Conservation (phyloP, 2,888 invertebrate species). For the Nephrotoma flavescens region DNA sequence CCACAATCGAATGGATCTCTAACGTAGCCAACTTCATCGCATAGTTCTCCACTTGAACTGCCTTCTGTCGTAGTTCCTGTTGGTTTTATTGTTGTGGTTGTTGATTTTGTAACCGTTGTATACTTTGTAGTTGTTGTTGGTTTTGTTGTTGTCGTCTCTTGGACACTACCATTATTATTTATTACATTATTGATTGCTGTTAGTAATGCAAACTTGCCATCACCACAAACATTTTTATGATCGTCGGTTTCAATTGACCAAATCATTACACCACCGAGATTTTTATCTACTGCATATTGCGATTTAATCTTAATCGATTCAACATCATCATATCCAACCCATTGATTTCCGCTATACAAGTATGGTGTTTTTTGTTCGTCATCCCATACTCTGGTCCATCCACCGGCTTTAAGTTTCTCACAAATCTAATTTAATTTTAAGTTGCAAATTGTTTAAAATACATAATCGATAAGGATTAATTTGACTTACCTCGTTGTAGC, state of each 20-base stretch:
- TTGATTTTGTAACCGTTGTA: not conserved
- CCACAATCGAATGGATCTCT: slow-evolving; percentile 55
- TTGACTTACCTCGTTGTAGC: slow-evolving; percentile 36
- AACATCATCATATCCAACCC: slow-evolving; percentile 31
- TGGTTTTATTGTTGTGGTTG: slow-evolving; percentile 2
- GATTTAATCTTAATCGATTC: slow-evolving; percentile 24
- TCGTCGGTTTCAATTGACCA: not conserved
- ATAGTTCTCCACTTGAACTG: slow-evolving; percentile 19
- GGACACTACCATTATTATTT: not conserved
- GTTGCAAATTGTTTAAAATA: not conserved
- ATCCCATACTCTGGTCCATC: slow-evolving; percentile 23
- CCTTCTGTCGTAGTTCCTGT: slow-evolving; percentile 9
- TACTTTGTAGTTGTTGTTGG: slow-evolving; percentile 3
- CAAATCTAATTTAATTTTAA: slow-evolving; percentile 22
- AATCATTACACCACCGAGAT: not conserved
- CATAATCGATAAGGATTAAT: not conserved
- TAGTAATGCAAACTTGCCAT: not conserved
- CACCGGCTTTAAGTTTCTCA: slow-evolving; percentile 23
- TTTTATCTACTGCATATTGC: not conserved
- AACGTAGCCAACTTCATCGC: slow-evolving; percentile 27
- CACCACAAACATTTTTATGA: slow-evolving; percentile 46
- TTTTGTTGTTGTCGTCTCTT: not conserved
- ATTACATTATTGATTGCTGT: not conserved
- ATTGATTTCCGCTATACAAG: slow-evolving; percentile 25
- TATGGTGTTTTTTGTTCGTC: slow-evolving; percentile 25